Evolutionary conservation across 2,113 vertebrate species (phyloP).

Genomic region (Nycticebus coucang): DNA sequence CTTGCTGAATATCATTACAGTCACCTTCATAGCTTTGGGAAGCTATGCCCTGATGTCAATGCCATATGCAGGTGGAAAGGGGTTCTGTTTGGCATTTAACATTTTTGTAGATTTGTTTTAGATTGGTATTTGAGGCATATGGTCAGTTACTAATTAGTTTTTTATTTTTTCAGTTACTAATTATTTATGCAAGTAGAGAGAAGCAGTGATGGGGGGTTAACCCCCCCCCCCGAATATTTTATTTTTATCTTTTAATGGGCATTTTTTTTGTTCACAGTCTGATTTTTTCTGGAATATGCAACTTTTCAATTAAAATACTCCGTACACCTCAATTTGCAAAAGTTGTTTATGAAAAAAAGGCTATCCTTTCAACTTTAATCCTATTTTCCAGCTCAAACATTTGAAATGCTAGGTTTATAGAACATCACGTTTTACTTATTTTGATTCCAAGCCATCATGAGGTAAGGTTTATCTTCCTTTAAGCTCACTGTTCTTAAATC

Average conservation of each 20-base stretch:
- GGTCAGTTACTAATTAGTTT: background rate
- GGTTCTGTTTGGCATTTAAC: background rate
- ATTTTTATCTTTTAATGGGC: background rate
- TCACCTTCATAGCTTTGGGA: too few species aligned
- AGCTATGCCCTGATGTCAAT: too few species aligned
- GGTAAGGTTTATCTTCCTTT: background rate
- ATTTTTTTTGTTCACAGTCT: conserved; percentile 15
- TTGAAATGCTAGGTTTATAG: background rate
- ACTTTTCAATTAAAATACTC: conserved; percentile 7
- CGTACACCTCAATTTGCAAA: background rate
- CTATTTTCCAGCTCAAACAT: conserved; percentile 5
- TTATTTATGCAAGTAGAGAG: background rate
- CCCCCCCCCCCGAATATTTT: background rate
- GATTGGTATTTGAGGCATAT: background rate
- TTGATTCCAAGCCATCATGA: background rate
- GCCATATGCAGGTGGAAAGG: background rate
- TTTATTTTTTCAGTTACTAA: background rate
- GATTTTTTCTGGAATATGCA: background rate
- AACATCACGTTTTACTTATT: background rate
- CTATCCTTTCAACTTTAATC: conserved; percentile 12
- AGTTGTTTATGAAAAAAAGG: background rate
- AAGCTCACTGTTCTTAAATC: background rate
- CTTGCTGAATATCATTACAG: too few species aligned
- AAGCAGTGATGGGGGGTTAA: background rate
- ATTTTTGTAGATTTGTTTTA: background rate